Conservation (phyloP, 2,797 vertebrate species). For the Neosilurus hyrtlii region DNA sequence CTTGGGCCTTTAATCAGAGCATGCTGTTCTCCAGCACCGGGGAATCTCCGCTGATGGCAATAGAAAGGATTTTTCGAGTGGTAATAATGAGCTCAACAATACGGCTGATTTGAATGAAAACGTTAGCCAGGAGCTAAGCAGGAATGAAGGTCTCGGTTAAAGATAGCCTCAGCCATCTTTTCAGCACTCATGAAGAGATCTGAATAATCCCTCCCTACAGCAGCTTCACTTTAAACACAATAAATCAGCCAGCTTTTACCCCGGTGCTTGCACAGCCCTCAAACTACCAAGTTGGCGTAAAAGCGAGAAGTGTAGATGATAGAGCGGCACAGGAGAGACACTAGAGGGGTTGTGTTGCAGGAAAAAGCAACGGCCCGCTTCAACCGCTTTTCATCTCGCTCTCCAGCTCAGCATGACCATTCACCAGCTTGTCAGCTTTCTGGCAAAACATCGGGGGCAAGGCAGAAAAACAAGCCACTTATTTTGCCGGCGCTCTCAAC, state of each 20-base stretch:
- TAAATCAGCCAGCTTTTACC: constrained; percentile 3
- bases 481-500: constrained; percentile 50
- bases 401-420: constrained; percentile 46
- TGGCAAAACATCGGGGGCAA: constrained; percentile 42
- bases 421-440: constrained; percentile 46
- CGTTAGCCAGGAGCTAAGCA: constrained; percentile 4
- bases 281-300: not conserved
- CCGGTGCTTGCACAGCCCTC: not conserved
- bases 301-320: constrained; percentile 15
- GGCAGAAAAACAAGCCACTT: constrained; percentile 51
- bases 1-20: not conserved
- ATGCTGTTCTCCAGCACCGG: not conserved
- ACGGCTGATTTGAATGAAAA: constrained; percentile 3
- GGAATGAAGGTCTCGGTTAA: not conserved
- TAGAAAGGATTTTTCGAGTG: constrained; percentile 36
- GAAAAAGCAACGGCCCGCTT: constrained; percentile 14
- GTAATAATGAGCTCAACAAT: constrained; percentile 45
- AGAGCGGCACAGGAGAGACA: constrained; percentile 10
- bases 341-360: constrained; percentile 4
- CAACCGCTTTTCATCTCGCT: constrained; percentile 44
- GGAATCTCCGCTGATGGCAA: not conserved
- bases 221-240: not conserved
- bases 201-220: constrained; percentile 1
- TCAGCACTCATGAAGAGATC: not conserved
- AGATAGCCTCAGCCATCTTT: not conserved